Percentiles rank a stretch among this genome's conserved stretches.
These are phyloP conservation scores for Drosophila malerkotliana DNA, from an alignment of 1,140 invertebrate species.

Conservation along the genomic window DNA sequence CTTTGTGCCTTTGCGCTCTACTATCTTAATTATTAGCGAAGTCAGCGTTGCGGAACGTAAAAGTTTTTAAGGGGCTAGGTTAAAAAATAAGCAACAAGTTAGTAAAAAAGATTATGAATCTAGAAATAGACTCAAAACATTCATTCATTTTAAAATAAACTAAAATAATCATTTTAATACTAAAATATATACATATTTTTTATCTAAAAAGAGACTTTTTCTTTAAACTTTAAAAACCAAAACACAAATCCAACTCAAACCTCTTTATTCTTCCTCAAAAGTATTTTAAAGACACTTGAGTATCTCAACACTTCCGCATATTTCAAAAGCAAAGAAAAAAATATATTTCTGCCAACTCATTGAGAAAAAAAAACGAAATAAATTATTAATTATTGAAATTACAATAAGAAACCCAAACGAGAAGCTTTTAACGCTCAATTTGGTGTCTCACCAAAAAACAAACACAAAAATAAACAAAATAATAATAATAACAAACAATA, in stretches of 20 bases:
- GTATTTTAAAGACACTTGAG: not conserved
- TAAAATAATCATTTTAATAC: not conserved
- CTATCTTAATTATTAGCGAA: conserved; percentile 64
- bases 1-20: conserved; percentile 46
- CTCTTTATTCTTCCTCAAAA: not conserved
- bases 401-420: conserved; percentile 39
- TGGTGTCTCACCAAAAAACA: conserved; percentile 11
- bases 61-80: conserved; percentile 1
- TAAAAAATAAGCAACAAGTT: not conserved
- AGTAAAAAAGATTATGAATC: not conserved
- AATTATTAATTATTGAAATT: conserved; percentile 35
- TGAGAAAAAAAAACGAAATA: conserved; percentile 3
- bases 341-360: conserved; percentile 14
- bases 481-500: not conserved
- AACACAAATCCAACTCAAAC: too few species aligned
- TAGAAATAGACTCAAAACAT: too few species aligned
- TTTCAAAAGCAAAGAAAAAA: conserved; percentile 18
- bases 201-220: too few species aligned
- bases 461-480: conserved; percentile 1
- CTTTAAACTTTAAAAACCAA: too few species aligned
- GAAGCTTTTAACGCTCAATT: conserved; percentile 48
- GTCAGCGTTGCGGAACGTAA: conserved; percentile 59
- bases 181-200: not conserved
- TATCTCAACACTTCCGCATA: conserved; percentile 56
- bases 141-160: too few species aligned